Evolutionary conservation across 2,797 vertebrate genomes (phyloP), one percentile per base, ranked within the genome.

Genomic region (Petrocephalus schoutedeni): DNA sequence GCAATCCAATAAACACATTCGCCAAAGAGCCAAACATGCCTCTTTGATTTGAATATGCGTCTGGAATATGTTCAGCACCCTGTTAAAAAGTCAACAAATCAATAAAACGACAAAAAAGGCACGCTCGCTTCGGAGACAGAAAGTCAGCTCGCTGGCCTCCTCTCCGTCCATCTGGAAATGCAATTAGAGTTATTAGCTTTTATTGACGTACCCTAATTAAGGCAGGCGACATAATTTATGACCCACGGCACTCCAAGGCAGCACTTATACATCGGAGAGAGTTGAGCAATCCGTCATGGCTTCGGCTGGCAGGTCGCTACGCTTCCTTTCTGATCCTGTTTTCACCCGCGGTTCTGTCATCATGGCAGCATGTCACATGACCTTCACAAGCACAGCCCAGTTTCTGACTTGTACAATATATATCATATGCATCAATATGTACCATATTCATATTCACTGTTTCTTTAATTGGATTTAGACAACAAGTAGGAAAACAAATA

Each of bases 181-280:
- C 21, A 57, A 85, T 87, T 90, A 90, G 91, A 90, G 88, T 89
- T 93, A 91, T 92, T 85, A 90, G 89, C 87, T 91, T 91, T 91
- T 92, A 94, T 94, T 91, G 94, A 95, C 94, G 89, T 45, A 23
- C 90, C 88, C 92, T 95, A 94, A 94, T 94, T 93, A 93, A 90
- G 90, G 3, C 82, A 93, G 91, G 92, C 93, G 90, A 92, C 93
- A 87, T 90, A 93, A 94, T 94, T 41, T 92, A 93, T 91, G 89
- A 90, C 89, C 92, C 89, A 89, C 87, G 90, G 91, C 74, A 90
- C 87, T 58, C 91, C 91, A 89, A 92, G 91, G 88, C 92, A 89
- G 90, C 90, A 89, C 88, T 93, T 91, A 90, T 89, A 91, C 89
- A 86, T 90, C 91, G 87, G 83, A 90, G 88, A 88, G 91, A 92